Percentiles rank a stretch among this genome's conserved stretches.
These are phyloP conservation scores for Oreochromis grahami DNA, from an alignment of 2,797 vertebrate genomes.

Conservation along the genomic window DNA sequence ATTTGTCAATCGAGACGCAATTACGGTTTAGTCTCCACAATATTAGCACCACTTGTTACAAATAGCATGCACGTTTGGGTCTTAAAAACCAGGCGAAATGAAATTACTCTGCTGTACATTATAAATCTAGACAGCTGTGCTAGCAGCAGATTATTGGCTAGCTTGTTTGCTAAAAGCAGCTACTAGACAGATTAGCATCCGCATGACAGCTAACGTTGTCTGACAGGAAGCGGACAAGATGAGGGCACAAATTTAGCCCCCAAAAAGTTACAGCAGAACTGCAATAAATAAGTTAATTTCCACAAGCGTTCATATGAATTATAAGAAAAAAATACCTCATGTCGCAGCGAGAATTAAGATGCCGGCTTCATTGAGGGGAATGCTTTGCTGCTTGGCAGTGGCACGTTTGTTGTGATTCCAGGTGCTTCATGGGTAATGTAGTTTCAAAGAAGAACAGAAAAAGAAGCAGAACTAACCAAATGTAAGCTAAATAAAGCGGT, in stretches of 20 bases:
- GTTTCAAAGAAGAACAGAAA: conserved; percentile 7
- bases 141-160: neutral
- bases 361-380: conserved; percentile 49
- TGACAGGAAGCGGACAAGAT: neutral
- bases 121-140: neutral
- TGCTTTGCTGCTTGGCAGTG: conserved; percentile 49
- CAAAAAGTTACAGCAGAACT: neutral
- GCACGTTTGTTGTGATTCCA: conserved; percentile 55
- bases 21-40: neutral
- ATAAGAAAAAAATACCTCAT: conserved; percentile 57
- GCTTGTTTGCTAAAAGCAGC: conserved; percentile 34
- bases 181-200: conserved; percentile 7
- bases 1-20: neutral
- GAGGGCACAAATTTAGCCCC: neutral
- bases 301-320: neutral
- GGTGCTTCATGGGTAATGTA: conserved; percentile 62
- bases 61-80: too few relatives aligned
- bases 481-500: neutral
- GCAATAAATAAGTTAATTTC: fast-evolving
- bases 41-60: neutral
- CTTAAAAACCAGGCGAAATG: neutral
- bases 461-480: neutral
- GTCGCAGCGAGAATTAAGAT: conserved; percentile 49
- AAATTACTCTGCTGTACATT: neutral
- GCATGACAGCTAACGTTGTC: conserved; percentile 11